Evolutionary conservation across 2,113 vertebrate species (phyloP).

Genomic region (Plestiodon gilberti): DNA sequence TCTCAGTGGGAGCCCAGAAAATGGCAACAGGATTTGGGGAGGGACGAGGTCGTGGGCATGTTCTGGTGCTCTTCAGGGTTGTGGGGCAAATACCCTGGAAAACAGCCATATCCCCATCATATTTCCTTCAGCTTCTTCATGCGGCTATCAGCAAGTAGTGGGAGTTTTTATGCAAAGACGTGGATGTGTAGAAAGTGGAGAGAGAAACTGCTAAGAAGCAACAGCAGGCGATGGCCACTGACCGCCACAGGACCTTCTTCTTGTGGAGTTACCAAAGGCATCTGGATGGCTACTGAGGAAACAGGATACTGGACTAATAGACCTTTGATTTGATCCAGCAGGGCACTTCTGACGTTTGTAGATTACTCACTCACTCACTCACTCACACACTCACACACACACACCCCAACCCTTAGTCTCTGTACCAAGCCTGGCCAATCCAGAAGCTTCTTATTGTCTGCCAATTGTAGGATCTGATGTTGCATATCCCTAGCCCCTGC

Average conservation of each 20-base stretch:
- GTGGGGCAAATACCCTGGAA: neutral
- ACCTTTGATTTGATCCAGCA: too few species aligned
- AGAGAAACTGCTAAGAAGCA: too few species aligned
- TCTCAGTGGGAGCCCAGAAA: neutral
- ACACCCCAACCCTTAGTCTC: neutral
- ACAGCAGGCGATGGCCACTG: too few species aligned
- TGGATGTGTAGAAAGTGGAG: too few species aligned
- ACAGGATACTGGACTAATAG: too few species aligned
- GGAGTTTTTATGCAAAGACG: neutral
- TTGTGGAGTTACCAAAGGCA: too few species aligned
- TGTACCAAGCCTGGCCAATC: neutral
- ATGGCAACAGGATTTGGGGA: neutral
- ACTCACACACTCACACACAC: too few species aligned
- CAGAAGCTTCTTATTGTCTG: neutral
- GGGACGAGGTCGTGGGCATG: neutral
- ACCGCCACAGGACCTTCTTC: too few species aligned
- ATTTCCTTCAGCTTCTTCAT: neutral
- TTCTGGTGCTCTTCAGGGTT: too few species aligned
- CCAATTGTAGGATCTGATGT: neutral
- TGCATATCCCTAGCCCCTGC: neutral
- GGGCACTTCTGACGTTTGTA: too few species aligned
- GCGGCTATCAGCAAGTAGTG: neutral
- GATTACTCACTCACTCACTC: too few species aligned
- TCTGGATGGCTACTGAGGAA: too few species aligned
- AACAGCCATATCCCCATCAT: neutral